Conservation (phyloP, 30 jellyfish, hydroid and myxozoan genomes). For the Haliclystus octoradiatus region DNA sequence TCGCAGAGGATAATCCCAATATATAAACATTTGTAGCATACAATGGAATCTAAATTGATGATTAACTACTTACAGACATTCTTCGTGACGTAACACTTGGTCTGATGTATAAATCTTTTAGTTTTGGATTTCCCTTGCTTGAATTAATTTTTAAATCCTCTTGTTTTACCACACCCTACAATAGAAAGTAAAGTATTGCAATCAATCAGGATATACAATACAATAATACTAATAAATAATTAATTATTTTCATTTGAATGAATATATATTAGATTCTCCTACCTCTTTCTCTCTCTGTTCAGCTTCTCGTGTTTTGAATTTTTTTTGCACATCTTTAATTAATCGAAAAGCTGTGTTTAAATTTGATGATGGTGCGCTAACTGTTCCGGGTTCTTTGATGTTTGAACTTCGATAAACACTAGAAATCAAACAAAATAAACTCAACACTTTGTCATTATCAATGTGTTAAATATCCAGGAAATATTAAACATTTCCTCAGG, state of each 20-base stretch:
- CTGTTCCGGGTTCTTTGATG: constrained; percentile 62
- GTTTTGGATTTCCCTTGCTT: constrained; percentile 81
- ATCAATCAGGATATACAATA: too few relatives aligned
- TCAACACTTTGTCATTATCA: too few relatives aligned
- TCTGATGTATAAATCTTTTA: constrained; percentile 72
- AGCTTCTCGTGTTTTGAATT: constrained; percentile 90
- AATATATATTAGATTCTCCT: neutral
- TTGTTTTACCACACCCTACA: constrained; percentile 95
- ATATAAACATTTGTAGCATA: too few relatives aligned
- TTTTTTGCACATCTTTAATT: constrained; percentile 93
- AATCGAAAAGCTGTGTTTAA: constrained; percentile 83
- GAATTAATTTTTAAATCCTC: constrained; percentile 63
- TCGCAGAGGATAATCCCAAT: too few relatives aligned
- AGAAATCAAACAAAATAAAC: too few relatives aligned
- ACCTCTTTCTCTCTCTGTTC: constrained; percentile 97
- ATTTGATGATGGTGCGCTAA: constrained; percentile 61
- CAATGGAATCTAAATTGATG: too few relatives aligned
- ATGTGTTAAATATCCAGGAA: too few relatives aligned
- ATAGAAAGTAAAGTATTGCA: too few relatives aligned
- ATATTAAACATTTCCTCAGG: too few relatives aligned
- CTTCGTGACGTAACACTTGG: constrained; percentile 88
- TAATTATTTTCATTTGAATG: neutral
- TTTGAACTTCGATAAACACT: constrained; percentile 94
- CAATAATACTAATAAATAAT: too few relatives aligned
- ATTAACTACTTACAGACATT: constrained; percentile 76